phyloP scores from a whole-genome alignment of 2,888 invertebrate species.

The Mycalesis mineus region DNA sequence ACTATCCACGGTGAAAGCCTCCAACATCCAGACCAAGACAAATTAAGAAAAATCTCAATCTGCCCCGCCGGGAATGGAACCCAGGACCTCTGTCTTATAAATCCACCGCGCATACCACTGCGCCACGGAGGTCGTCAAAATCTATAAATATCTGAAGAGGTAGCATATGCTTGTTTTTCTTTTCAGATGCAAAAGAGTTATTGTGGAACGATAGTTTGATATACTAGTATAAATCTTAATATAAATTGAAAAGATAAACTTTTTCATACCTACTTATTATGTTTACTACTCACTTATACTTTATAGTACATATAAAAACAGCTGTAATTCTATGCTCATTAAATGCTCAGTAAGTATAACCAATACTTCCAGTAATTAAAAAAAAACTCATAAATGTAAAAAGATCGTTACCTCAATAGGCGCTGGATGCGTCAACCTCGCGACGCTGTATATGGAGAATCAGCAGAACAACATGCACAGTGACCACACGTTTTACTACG shows the following conservation, averaged over 20 bases:
- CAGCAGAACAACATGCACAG: conserved; percentile 43
- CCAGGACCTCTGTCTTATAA: too few relatives aligned
- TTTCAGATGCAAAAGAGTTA: too few relatives aligned
- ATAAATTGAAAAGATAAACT: neutral
- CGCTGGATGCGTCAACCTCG: conserved; percentile 39
- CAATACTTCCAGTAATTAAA: conserved; percentile 31
- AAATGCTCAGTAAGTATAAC: conserved; percentile 16
- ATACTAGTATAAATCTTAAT: too few relatives aligned
- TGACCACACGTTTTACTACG: neutral
- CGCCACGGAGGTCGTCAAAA: too few relatives aligned
- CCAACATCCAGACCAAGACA: too few relatives aligned
- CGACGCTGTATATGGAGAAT: conserved; percentile 55
- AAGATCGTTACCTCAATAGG: conserved; percentile 48
- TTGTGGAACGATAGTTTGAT: too few relatives aligned
- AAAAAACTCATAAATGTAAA: conserved; percentile 33
- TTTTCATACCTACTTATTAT: neutral
- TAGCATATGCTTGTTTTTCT: too few relatives aligned
- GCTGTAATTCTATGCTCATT: neutral
- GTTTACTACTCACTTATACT: neutral
- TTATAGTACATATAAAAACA: neutral
- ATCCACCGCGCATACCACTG: too few relatives aligned
- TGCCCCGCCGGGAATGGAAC: too few relatives aligned
- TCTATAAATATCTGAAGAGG: too few relatives aligned
- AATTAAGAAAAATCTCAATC: too few relatives aligned
- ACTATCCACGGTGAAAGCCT: too few relatives aligned